phyloP scores from a whole-genome alignment of 2,888 invertebrate genomes.

The Rhodophaea formosa region DNA sequence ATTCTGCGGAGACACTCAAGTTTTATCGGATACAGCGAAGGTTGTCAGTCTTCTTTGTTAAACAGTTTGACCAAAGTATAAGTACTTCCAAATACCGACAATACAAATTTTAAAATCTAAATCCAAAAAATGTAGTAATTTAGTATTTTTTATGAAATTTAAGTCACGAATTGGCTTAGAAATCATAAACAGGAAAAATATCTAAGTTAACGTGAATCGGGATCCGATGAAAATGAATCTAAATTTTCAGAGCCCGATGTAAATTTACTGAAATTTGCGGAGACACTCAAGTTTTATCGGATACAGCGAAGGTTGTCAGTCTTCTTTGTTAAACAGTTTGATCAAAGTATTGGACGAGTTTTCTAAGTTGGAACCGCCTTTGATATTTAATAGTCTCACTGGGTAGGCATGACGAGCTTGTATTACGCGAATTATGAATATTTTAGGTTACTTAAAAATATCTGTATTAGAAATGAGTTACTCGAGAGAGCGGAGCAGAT shows the following conservation, averaged over 20 bases:
- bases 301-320: slow-evolving; percentile 44
- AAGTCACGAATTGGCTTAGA: no score
- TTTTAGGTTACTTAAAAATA: background rate
- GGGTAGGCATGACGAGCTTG: background rate
- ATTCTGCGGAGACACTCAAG: slow-evolving; percentile 47
- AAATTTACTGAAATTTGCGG: slow-evolving; percentile 25
- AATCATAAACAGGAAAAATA: no score
- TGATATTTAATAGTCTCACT: slow-evolving; percentile 16
- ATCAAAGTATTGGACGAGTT: slow-evolving; percentile 29
- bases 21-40: slow-evolving; percentile 53
- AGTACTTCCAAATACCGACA: no score
- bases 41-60: slow-evolving; percentile 53
- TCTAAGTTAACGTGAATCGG: background rate
- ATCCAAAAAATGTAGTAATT: no score
- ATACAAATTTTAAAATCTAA: no score
- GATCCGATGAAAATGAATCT: background rate
- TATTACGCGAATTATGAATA: background rate
- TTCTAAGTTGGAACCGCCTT: slow-evolving; percentile 20
- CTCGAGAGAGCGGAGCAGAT: no score
- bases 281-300: slow-evolving; percentile 61
- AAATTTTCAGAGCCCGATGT: background rate
- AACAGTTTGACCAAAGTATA: slow-evolving; percentile 46
- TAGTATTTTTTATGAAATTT: no score
- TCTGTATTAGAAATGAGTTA: no score
- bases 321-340: slow-evolving; percentile 55